These are phyloP conservation scores for Dinothrombium tinctorium DNA, from an alignment of 1,140 invertebrate genomes.

Conservation along the genomic window DNA sequence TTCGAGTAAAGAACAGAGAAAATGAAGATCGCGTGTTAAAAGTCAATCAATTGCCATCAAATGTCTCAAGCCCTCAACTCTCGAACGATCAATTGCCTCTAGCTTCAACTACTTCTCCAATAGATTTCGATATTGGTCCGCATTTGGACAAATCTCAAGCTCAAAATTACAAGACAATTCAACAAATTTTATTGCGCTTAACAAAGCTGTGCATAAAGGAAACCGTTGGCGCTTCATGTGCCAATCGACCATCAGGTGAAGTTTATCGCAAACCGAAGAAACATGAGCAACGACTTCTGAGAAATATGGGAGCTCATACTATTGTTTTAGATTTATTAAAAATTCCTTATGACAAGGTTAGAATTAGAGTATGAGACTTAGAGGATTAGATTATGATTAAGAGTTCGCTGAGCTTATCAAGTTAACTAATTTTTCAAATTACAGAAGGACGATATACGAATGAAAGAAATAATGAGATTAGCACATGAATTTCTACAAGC, in stretches of 20 bases:
- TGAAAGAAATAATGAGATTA: constrained; percentile 84
- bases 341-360: constrained; percentile 32
- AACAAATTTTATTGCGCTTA: constrained; percentile 66
- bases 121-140: background rate
- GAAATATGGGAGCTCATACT: constrained; percentile 90
- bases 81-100: background rate
- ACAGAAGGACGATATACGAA: constrained; percentile 43
- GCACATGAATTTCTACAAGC: constrained; percentile 94
- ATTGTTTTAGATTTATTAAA: constrained; percentile 79
- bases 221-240: too few relatives aligned
- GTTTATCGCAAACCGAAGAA: constrained; percentile 67
- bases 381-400: background rate
- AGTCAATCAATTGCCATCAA: constrained; percentile 6
- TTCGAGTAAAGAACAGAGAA: too few relatives aligned
- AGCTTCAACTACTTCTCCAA: background rate
- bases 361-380: background rate
- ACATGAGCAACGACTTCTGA: constrained; percentile 76
- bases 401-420: background rate
- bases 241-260: too few relatives aligned
- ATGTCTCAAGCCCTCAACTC: background rate
- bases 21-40: too few relatives aligned
- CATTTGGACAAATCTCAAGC: background rate
- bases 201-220: constrained; percentile 58
- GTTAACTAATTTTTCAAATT: background rate
- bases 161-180: constrained; percentile 66